Conservation (phyloP, 2,797 vertebrate species). For the Lemur catta region DNA sequence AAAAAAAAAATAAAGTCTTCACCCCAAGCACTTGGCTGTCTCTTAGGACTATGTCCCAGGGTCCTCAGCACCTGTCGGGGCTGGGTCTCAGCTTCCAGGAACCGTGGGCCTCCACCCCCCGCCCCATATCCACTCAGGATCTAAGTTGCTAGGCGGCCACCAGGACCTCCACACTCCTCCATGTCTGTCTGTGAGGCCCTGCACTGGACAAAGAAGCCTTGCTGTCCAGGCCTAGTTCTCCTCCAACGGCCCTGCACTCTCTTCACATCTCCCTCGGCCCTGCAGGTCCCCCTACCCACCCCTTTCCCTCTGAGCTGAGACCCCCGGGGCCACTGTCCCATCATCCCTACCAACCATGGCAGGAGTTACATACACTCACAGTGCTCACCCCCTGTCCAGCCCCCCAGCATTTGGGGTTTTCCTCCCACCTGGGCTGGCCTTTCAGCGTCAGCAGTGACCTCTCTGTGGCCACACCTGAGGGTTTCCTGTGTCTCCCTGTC, state of each 20-base stretch:
- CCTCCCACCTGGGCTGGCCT: rapidly evolving
- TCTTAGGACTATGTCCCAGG: not conserved
- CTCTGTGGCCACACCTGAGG: not conserved
- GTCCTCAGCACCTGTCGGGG: not conserved
- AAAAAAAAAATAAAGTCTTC: too few species aligned
- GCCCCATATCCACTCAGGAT: not conserved
- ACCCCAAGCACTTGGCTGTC: not conserved
- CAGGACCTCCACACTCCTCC: not conserved
- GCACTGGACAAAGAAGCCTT: not conserved
- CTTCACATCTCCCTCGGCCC: not conserved
- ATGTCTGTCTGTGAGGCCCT: not conserved
- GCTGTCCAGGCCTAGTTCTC: too few species aligned
- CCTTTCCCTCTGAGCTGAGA: not conserved
- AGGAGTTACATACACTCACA: not conserved
- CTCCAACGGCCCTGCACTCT: rapidly evolving
- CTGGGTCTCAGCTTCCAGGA: not conserved
- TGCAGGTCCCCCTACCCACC: too few species aligned
- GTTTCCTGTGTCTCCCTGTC: not conserved
- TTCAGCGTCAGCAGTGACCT: not conserved
- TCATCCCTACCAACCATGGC: not conserved
- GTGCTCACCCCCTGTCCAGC: not conserved
- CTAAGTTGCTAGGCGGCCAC: not conserved
- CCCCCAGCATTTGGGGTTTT: not conserved
- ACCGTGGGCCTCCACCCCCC: too few species aligned
- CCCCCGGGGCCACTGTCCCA: not conserved